Evolutionary conservation across 2,113 vertebrate genomes (phyloP), one percentile per base, ranked within the genome.

Genomic region (Gymnarchus niloticus): DNA sequence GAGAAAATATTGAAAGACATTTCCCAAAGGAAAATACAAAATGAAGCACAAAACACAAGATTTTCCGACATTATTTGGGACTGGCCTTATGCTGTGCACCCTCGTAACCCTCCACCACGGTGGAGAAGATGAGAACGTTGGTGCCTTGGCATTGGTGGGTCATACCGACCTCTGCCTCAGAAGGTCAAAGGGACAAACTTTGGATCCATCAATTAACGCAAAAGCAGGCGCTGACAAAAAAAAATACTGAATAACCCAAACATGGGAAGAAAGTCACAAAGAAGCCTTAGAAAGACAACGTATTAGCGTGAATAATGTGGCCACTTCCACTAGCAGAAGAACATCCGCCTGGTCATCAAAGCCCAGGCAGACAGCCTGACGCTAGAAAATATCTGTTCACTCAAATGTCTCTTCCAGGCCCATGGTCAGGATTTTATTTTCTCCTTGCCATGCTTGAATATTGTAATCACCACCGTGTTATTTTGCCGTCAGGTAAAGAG

Each of bases 401-500:
- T 81, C 33, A 56, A 25, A 87, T 54, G 25, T 28, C 44, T 80
- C 54, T 59, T 57, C 17, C 82, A 51, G 65, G 46, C 81, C 49
- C 25, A 84, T 4, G 61, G 48, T 46, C 25, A 76, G 14, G 48
- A 46, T 73, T 76, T 37, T 84, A 54, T 76, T 33, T 81, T 37
- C 69, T 44, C 59, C 56, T 41, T 28, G 46, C 83, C 33, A n/a
- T n/a, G 14, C 44, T 6, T 10, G 37, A 25, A 81, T 73, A 48
- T 56, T 41, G 51, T 80, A 37, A 85, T 88, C 82, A 83, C 65
- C 41, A 61, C 69, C 41, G 28, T 73, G 44, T 83, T 51, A 46
- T 85, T 85, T 84, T 77, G 52, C 46, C 85, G 87, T 84, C 86
- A 77, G 57, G 82, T 86, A 51, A 86, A 90, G 77, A 54, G 9